Base-by-base conservation (phyloP, 1,140 invertebrate species). In the Bathynomus jamesi region DNA sequence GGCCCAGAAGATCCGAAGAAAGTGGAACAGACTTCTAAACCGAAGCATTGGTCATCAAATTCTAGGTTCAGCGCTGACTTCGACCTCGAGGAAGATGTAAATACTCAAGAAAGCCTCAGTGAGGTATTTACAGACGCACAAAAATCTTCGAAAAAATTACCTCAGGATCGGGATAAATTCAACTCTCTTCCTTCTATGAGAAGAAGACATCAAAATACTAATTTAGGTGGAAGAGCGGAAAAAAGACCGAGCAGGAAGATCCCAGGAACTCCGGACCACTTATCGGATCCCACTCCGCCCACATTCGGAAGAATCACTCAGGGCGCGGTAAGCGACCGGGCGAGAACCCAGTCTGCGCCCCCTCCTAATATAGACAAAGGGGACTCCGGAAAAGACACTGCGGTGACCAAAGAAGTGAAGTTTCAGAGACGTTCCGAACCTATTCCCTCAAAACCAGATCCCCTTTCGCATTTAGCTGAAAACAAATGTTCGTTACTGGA, bases 91-190 rank as follows among this genome's bases (percentile, higher is more conserved):
- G 76, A 77, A 25, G 65, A 92, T 0, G 91, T 91, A 76, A 90
- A 92, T 80, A 88, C 91, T n/a, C 90, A 90, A 78, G 90, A 91
- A 82, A 88, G 86, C 77, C 85, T 86, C 0, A 85, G 84, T 68
- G 82, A 83, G 71, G 78, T 80, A 31, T 63, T 72, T 8, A 72
- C 72, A 53, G 70, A 72, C 53, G 67, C 62, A 13, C 61, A 71
- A 31, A 61, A n/a, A n/a, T n/a, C n/a, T n/a, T n/a, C n/a, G n/a
- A n/a, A n/a, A n/a, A n/a, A n/a, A n/a, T n/a, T n/a, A n/a, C n/a
- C n/a, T n/a, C n/a, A n/a, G n/a, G n/a, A n/a, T n/a, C n/a, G 67
- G 60, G 75, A 77, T 31, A 77, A 77, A 32, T 77, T 77, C 60
- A 73, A 77, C 67, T 77, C 75, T 60, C 63, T 77, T 10, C 75